Evolutionary conservation across 2,797 vertebrate genomes (phyloP).

Genomic region (Steatocranus sp.): DNA sequence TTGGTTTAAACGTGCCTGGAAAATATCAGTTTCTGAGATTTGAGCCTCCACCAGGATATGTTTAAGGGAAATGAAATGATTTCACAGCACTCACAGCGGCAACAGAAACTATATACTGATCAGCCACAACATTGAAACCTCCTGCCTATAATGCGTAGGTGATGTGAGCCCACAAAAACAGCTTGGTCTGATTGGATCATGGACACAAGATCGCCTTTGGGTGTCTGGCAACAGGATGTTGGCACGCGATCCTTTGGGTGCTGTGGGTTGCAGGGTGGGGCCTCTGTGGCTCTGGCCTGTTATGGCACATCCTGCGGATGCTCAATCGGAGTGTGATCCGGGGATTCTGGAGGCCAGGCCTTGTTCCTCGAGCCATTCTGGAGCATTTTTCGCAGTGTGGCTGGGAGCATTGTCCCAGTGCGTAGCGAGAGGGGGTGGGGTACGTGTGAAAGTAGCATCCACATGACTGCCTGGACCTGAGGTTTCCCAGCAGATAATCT

Average conservation of each 20-base stretch:
- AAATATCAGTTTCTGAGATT: not conserved
- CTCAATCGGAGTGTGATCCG: not conserved
- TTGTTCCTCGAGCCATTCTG: not conserved
- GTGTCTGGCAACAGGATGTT: not conserved
- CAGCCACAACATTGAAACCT: not conserved
- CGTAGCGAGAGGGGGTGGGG: not conserved
- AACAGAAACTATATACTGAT: not conserved
- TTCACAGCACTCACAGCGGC: not conserved
- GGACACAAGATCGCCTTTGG: not conserved
- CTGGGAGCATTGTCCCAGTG: not conserved
- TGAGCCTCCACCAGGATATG: not conserved
- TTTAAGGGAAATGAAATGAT: not conserved
- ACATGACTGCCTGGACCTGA: not conserved
- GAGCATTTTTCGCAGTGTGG: not conserved
- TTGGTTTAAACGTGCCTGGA: not conserved
- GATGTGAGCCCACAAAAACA: not conserved
- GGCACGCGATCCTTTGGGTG: not conserved
- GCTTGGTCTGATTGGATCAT: not conserved
- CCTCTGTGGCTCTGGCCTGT: not conserved
- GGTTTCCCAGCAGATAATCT: not conserved
- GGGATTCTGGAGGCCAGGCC: accelerated
- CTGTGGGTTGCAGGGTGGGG: not conserved
- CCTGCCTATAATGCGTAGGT: not conserved
- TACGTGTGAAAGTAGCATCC: not conserved
- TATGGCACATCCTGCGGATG: not conserved